Evolutionary conservation across 2,113 vertebrate genomes (phyloP), one percentile per base, ranked within the genome.

Genomic region (Brachyhypopomus occidentalis): DNA sequence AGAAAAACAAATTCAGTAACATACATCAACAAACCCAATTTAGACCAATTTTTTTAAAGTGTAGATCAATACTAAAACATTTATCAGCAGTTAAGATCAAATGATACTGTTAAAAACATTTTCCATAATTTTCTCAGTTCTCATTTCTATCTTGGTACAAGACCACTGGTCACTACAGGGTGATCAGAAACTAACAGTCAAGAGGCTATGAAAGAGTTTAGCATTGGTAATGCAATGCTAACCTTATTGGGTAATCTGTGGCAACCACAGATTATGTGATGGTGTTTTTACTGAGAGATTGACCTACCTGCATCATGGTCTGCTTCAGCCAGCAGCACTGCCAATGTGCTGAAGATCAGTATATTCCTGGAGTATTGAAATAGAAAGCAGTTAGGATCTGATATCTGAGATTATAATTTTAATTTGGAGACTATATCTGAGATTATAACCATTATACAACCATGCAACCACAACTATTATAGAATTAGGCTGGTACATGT

Each of bases 311-410:
- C 52, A 34, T 92, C 88, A 1, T 88, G 84, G 81, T 92, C 92
- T 55, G 83, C 92, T 52, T 89, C 67, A 59, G 89, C 90, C 84
- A 91, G 64, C 4, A 94, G 82, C 38, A 90, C 36, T 0, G 86
- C 80, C 74, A 93, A 63, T 41, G 89, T 91, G 22, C 89, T 84
- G 25, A 93, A 71, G 79, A 94, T 80, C 73, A 91, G 62, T 73
- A 88, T 25, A 16, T 90, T 91, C 87, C 93, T 94, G 84, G 0
- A 70, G 45, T 36, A 75, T 69, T 58, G 11, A 81, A 81, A 75
- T 5, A 14, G 5, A 80, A 66, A 2, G 41, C 41, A 59, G 34
- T 25, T 30, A 36, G 11, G 11, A 30, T 17, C 22, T 48, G 60
- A 17, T 30, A 4, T 63, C 5, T 66, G 9, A 52, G 41, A 52